Evolutionary conservation across 2,888 invertebrate species (phyloP), one percentile per base, ranked within the genome.

Genomic region (Hesperia comma): DNA sequence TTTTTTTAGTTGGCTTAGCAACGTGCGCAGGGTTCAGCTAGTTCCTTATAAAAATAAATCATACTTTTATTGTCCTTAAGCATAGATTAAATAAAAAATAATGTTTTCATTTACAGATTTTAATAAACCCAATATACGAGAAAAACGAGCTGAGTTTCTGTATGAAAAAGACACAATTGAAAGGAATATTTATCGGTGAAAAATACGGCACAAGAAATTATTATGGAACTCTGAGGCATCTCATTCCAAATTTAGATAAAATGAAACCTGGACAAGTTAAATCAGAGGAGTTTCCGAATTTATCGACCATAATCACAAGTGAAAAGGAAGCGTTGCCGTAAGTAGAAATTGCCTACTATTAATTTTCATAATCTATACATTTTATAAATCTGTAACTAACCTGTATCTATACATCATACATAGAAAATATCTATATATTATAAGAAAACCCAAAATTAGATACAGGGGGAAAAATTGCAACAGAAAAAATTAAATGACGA

Each of bases 121-220:
- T 95, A 61, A 93, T 98, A 61, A 98, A 98, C 80, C 96, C 98
- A 0, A 93, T 94, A 0, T 98, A 96, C 81, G 94, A 95, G 79
- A 90, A 94, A 8, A 80, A 88, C 0, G 98, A 98, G 82, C 77
- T 98, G 2, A 92, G 94, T 63, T 97, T 95, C 81, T 95, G 95
- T 68, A 80, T 98, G 14, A 94, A 95, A 58, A 96, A 97, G 87
- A 96, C 96, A 0, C 94, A 93, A 0, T 88, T 95, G 32, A 95
- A 95, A 78, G 95, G 95, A 4, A 79, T 98, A 0, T 80, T 98
- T 0, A 93, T 95, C 3, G 94, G 95, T 0, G 94, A 94, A 26
- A 87, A 81, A 15, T 94, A 95, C 76, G 94, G 94, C 70, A 94
- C 88, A 0, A 95, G 95, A 70, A 90, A 96, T 76, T 98, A 96